Evolutionary conservation across 2,797 vertebrate species (phyloP).

Genomic region (Danio aesculapii): DNA sequence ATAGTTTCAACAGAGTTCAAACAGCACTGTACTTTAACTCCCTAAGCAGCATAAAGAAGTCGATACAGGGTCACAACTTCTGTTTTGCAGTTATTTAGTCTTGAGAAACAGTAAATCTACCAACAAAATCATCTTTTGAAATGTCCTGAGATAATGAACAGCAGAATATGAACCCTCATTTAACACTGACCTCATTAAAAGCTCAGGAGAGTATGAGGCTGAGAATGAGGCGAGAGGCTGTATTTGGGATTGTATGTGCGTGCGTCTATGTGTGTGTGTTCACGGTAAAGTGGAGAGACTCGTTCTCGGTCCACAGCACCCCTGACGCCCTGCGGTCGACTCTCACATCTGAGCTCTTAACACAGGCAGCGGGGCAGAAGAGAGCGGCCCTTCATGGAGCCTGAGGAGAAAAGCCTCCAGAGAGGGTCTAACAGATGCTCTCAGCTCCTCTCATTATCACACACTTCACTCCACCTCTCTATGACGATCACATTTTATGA

Average conservation of each 20-base stretch:
- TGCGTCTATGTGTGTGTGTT: not conserved
- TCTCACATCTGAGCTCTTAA: constrained; percentile 49
- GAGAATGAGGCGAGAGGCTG: not conserved
- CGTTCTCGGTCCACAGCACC: not conserved
- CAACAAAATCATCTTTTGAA: not conserved
- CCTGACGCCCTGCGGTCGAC: constrained; percentile 23
- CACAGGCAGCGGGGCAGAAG: constrained; percentile 45
- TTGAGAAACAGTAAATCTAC: not conserved
- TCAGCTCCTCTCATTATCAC: constrained; percentile 20
- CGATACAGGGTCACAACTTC: not conserved
- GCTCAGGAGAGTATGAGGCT: not conserved
- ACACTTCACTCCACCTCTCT: constrained; percentile 23
- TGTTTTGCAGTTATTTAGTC: not conserved
- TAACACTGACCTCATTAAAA: not conserved
- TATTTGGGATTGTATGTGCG: not conserved
- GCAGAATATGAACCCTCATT: not conserved
- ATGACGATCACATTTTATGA: not conserved
- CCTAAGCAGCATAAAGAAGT: not conserved
- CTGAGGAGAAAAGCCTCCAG: constrained; percentile 35
- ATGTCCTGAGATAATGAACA: not conserved
- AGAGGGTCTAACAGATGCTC: constrained; percentile 46
- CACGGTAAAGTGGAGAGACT: constrained; percentile 22
- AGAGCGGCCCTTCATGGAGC: constrained; percentile 29
- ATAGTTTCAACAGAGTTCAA: not conserved
- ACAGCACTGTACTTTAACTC: constrained; percentile 7